Percentiles rank a stretch among this genome's conserved stretches.
Evolutionary conservation across 92 coral and sea anemone genomes (phyloP).

Genomic region (Desmophyllum pertusum): DNA sequence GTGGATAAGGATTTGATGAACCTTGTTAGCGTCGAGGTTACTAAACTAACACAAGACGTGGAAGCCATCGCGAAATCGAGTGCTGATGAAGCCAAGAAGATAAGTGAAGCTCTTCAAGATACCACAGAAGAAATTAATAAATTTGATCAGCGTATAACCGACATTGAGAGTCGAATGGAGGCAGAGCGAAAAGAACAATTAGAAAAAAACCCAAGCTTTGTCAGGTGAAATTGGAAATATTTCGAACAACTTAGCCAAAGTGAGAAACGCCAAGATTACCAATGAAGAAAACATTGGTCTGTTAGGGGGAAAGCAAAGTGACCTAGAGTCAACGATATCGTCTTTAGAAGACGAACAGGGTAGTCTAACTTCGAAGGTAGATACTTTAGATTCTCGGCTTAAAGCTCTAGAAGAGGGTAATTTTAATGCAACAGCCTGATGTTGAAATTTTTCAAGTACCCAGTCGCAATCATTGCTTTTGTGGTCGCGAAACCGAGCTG

Average conservation of each 20-base stretch:
- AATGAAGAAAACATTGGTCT: conserved; percentile 1
- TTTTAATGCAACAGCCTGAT: neutral
- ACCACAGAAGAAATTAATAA: conserved; percentile 55
- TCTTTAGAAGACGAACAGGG: conserved; percentile 13
- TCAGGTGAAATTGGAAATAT: conserved; percentile 5
- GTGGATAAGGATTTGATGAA: conserved; percentile 82
- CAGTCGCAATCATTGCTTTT: conserved; percentile 52
- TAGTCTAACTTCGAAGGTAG: conserved; percentile 4
- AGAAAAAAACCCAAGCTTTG: conserved; percentile 4
- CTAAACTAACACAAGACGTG: conserved; percentile 39
- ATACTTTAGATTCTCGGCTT: conserved; percentile 24
- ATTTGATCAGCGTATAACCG: conserved; percentile 28
- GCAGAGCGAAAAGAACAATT: neutral
- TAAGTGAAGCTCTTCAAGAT: conserved; percentile 54
- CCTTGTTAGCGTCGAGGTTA: conserved; percentile 63
- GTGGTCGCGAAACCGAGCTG: too few relatives aligned
- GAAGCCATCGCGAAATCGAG: conserved; percentile 26
- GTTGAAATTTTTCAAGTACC: conserved; percentile 51
- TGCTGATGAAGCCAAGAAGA: conserved; percentile 60
- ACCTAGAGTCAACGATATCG: neutral
- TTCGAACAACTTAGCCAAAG: neutral
- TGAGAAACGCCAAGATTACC: conserved; percentile 6
- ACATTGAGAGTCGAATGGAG: conserved; percentile 8
- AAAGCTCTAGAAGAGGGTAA: conserved; percentile 9
- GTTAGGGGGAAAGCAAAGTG: conserved; percentile 3